Conservation (phyloP, 2,113 vertebrate genomes). For the Polypterus senegalus region DNA sequence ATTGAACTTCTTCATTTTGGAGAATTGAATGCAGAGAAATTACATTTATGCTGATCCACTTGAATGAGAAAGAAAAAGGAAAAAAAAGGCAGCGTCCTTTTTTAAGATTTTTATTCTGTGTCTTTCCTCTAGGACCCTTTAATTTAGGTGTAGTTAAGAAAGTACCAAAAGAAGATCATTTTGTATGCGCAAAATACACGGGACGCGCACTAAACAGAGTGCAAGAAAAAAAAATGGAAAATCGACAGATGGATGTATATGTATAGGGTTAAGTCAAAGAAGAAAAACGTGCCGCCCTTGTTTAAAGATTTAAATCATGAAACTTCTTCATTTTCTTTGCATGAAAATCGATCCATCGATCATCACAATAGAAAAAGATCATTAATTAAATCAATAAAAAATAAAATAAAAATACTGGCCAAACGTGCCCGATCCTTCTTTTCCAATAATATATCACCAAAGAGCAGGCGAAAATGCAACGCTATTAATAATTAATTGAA, state of each 20-base stretch:
- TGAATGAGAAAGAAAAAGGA: background rate
- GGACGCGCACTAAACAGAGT: too few relatives aligned
- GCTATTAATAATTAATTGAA: background rate
- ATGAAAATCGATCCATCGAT: constrained; percentile 23
- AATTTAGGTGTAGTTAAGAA: constrained; percentile 39
- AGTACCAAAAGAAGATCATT: constrained; percentile 41
- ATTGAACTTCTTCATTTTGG: constrained; percentile 91
- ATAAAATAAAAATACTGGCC: too few relatives aligned
- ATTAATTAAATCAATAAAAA: too few relatives aligned
- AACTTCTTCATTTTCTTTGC: constrained; percentile 37
- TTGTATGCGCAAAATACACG: constrained; percentile 3
- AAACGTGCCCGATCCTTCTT: too few relatives aligned
- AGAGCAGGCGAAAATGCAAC: too few relatives aligned
- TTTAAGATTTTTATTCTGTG: constrained; percentile 13
- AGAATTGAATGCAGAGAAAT: constrained; percentile 5
- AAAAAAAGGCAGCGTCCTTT: constrained; percentile 1
- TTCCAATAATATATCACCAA: too few relatives aligned
- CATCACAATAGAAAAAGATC: background rate
- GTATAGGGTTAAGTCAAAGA: too few relatives aligned
- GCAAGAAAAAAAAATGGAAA: too few relatives aligned
- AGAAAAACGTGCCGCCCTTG: background rate
- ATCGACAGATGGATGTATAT: too few relatives aligned
- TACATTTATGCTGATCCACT: constrained; percentile 10
- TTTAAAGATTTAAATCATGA: constrained; percentile 18
- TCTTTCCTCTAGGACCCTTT: constrained; percentile 1